These are phyloP conservation scores for Nyctalus aviator DNA, from an alignment of 2,797 vertebrate genomes.

Conservation along the genomic window DNA sequence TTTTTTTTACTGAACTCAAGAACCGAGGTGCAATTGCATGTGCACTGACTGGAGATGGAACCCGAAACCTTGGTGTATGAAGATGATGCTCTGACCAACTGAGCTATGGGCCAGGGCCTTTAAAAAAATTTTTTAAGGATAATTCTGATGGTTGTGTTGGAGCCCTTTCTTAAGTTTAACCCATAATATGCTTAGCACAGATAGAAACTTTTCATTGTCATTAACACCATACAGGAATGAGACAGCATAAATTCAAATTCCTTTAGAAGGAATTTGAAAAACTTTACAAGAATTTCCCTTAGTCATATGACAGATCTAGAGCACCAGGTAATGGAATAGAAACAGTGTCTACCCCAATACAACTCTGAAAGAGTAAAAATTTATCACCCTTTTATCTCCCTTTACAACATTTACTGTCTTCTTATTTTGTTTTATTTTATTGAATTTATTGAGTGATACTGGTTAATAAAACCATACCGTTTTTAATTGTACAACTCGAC, in stretches of 20 bases:
- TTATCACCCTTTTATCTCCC: background rate
- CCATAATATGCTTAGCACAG: background rate
- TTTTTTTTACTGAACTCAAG: background rate
- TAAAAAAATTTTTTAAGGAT: background rate
- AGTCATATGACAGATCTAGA: background rate
- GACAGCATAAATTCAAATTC: background rate
- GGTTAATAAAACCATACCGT: background rate
- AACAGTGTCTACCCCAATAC: background rate
- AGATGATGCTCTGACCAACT: background rate
- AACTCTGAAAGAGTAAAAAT: background rate
- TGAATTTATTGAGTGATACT: background rate
- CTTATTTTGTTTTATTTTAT: conserved; percentile 23
- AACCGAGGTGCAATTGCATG: background rate
- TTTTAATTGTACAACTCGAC: background rate
- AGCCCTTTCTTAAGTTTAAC: conserved; percentile 52
- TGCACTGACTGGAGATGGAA: background rate
- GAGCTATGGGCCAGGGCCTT: background rate
- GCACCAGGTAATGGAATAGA: background rate
- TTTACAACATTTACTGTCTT: conserved; percentile 25
- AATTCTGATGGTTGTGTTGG: background rate
- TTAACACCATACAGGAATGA: background rate
- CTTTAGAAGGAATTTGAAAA: background rate
- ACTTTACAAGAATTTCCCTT: conserved; percentile 1
- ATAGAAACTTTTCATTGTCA: conserved; percentile 13
- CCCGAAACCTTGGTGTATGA: background rate